Evolutionary conservation across 2,888 invertebrate genomes (phyloP).

Genomic region (Cactoblastis cactorum): DNA sequence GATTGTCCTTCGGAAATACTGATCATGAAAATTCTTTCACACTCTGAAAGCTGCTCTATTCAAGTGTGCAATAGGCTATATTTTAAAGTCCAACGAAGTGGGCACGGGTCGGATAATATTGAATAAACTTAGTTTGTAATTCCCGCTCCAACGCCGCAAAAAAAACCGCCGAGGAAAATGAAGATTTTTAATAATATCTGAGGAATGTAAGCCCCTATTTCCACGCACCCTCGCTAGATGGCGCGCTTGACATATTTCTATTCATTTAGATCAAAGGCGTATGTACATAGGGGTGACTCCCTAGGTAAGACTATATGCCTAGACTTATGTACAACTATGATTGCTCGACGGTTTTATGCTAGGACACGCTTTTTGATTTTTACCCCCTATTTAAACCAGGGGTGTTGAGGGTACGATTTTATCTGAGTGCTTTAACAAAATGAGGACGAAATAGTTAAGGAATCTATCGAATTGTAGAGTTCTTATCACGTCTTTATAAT

Average conservation of each 20-base stretch:
- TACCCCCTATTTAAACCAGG: neutral
- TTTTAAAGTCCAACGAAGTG: too few species aligned
- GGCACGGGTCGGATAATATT: too few species aligned
- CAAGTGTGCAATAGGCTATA: too few species aligned
- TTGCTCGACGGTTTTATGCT: neutral
- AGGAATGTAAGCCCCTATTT: constrained; percentile 9
- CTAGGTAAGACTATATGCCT: constrained; percentile 22
- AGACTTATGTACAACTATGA: constrained; percentile 1
- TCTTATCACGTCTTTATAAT: too few species aligned
- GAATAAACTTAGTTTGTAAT: too few species aligned
- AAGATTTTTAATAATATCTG: constrained; percentile 9
- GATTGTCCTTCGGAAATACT: too few species aligned
- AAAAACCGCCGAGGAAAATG: neutral
- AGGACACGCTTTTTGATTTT: neutral
- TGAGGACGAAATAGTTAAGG: neutral
- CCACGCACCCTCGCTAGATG: constrained; percentile 34
- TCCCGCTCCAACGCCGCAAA: neutral
- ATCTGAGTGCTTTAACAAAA: neutral
- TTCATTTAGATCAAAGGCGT: constrained; percentile 50
- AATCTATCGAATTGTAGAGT: too few species aligned
- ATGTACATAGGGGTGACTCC: constrained; percentile 39
- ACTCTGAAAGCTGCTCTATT: too few species aligned
- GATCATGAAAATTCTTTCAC: too few species aligned
- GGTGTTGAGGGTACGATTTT: neutral
- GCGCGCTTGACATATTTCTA: constrained; percentile 55